These are phyloP conservation scores for Thunnus albacares DNA, from an alignment of 2,797 vertebrate genomes.

Conservation along the genomic window DNA sequence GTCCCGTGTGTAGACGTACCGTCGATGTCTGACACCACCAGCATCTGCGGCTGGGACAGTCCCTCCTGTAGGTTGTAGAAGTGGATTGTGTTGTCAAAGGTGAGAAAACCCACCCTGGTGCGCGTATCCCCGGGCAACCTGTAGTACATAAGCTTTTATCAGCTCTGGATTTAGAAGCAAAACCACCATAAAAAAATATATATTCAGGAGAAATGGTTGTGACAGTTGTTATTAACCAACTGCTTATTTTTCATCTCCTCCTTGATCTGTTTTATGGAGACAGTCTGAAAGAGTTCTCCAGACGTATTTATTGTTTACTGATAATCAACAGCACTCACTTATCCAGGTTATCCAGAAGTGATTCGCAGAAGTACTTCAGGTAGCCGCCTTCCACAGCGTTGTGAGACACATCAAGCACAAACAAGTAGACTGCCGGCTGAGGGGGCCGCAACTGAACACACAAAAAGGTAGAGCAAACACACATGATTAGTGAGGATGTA, in stretches of 20 bases:
- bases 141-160: conserved; percentile 7
- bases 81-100: conserved; percentile 97
- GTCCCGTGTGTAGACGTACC: conserved; percentile 81
- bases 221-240: not conserved
- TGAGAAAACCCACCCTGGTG: conserved; percentile 95
- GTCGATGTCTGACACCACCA: conserved; percentile 97
- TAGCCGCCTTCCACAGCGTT: conserved; percentile 97
- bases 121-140: conserved; percentile 96
- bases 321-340: conserved; percentile 87
- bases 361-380: conserved; percentile 93
- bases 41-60: conserved; percentile 96
- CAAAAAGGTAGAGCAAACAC: not conserved
- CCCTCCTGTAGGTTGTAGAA: conserved; percentile 98
- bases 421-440: conserved; percentile 96
- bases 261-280: not conserved
- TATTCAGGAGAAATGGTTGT: not conserved
- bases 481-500: not conserved
- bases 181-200: not conserved
- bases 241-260: not conserved
- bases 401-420: conserved; percentile 97
- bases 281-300: not conserved
- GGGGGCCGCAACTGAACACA: conserved; percentile 92
- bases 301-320: too few relatives aligned
- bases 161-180: not conserved
- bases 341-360: conserved; percentile 93